A percentile compares a stretch with the other conserved stretches of the same genome.
Evolutionary conservation across 2,888 invertebrate genomes (phyloP).

Genomic region (Pseudoips prasinana): DNA sequence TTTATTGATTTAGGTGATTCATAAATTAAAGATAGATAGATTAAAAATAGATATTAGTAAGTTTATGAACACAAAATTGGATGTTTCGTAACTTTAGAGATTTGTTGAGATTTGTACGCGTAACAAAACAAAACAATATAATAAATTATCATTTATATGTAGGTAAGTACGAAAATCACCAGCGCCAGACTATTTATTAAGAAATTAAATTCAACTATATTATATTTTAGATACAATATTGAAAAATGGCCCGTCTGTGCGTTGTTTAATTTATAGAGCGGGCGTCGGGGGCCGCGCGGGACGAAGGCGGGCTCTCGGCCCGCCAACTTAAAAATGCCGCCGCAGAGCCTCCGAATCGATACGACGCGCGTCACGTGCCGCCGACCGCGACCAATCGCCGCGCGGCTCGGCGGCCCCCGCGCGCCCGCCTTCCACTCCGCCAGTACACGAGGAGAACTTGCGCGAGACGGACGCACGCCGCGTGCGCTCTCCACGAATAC

Average conservation of each 20-base stretch:
- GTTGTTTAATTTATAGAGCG: slow-evolving; percentile 44
- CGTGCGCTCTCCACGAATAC: slow-evolving; percentile 35
- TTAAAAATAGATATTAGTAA: no score
- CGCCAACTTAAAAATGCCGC: slow-evolving; percentile 91
- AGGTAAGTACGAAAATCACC: no score
- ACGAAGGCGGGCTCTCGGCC: slow-evolving; percentile 72
- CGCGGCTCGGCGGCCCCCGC: slow-evolving; percentile 57
- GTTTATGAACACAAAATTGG: no score
- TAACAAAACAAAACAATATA: no score
- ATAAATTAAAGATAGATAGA: no score
- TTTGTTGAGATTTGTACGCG: no score
- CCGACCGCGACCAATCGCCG: slow-evolving; percentile 74
- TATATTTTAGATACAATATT: slow-evolving; percentile 1
- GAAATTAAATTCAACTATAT: no score
- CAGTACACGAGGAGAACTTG: slow-evolving; percentile 67
- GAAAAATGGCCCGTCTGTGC: slow-evolving; percentile 24
- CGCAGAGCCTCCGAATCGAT: slow-evolving; percentile 90
- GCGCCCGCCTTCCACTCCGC: slow-evolving; percentile 41
- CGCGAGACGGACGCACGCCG: slow-evolving; percentile 48
- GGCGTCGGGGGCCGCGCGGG: slow-evolving; percentile 67
- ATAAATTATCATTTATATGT: no score
- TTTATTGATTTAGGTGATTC: no score
- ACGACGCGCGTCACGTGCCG: slow-evolving; percentile 86
- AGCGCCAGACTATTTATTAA: no score
- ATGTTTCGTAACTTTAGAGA: no score